phyloP scores from a whole-genome alignment of 2,797 vertebrate genomes.

The Anableps anableps region DNA sequence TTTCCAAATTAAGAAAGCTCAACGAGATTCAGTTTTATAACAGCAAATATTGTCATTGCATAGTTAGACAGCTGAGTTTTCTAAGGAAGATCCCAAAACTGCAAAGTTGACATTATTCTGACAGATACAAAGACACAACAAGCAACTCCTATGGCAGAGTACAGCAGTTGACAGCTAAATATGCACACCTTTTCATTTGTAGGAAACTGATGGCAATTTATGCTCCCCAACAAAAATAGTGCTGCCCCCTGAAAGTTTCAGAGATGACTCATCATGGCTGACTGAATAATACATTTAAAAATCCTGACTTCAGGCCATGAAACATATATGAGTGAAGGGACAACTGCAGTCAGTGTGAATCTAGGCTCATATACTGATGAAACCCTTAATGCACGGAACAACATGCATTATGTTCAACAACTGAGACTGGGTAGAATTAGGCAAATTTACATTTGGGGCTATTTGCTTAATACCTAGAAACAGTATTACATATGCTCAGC shows the following conservation, averaged over 20 bases:
- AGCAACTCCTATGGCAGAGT: background rate
- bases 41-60: background rate
- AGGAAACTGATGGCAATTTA: background rate
- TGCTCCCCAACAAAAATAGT: background rate
- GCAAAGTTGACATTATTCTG: constrained; percentile 1
- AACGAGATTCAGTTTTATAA: background rate
- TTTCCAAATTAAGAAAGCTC: background rate
- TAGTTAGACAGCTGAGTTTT: background rate
- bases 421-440: background rate
- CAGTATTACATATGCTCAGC: background rate
- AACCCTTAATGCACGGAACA: background rate
- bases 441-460: background rate
- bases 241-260: background rate
- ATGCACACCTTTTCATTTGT: constrained; percentile 1
- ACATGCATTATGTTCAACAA: background rate
- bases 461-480: background rate
- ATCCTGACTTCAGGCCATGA: background rate
- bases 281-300: background rate
- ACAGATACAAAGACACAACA: constrained; percentile 7
- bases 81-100: background rate
- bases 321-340: background rate
- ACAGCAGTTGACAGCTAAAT: background rate
- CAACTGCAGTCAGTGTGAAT: background rate
- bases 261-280: constrained; percentile 3
- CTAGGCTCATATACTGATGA: background rate